Percentiles rank a stretch among this genome's conserved stretches.
phyloP scores from a whole-genome alignment of 2,888 invertebrate genomes.

The Antitype chi region DNA sequence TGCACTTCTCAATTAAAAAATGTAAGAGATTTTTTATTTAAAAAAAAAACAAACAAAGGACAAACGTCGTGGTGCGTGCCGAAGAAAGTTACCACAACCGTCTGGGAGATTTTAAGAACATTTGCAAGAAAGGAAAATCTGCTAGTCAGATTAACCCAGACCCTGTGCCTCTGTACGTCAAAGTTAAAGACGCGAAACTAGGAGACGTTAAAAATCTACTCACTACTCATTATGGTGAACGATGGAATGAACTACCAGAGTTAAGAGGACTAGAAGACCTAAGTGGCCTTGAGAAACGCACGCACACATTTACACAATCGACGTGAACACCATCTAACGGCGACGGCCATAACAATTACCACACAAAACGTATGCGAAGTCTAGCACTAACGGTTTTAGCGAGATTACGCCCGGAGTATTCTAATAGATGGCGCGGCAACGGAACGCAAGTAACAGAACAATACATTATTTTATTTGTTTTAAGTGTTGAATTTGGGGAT shows the following conservation, averaged over 20 bases:
- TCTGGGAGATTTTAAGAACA: constrained; percentile 38
- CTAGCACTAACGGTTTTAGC: too few species aligned
- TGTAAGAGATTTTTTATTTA: constrained; percentile 52
- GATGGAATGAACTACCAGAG: not conserved
- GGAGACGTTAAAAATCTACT: constrained; percentile 45
- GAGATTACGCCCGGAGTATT: too few species aligned
- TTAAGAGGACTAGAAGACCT: too few species aligned
- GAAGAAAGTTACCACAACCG: constrained; percentile 48
- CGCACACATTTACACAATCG: too few species aligned
- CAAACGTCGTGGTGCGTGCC: constrained; percentile 49
- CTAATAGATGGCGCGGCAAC: too few species aligned
- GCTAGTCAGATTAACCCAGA: constrained; percentile 49
- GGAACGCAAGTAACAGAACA: too few species aligned
- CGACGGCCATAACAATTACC: too few species aligned
- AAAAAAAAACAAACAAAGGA: constrained; percentile 46
- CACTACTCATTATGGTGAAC: constrained; percentile 25
- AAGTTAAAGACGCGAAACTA: constrained; percentile 47
- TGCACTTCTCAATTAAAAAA: constrained; percentile 47
- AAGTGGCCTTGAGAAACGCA: too few species aligned
- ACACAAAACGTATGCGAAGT: too few species aligned
- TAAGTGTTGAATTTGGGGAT: too few species aligned
- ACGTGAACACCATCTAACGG: too few species aligned
- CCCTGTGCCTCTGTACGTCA: constrained; percentile 37
- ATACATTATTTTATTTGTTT: too few species aligned
- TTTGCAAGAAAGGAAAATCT: constrained; percentile 51